These are phyloP conservation scores for Otus sunia DNA, from an alignment of 2,113 vertebrate genomes.

Conservation along the genomic window DNA sequence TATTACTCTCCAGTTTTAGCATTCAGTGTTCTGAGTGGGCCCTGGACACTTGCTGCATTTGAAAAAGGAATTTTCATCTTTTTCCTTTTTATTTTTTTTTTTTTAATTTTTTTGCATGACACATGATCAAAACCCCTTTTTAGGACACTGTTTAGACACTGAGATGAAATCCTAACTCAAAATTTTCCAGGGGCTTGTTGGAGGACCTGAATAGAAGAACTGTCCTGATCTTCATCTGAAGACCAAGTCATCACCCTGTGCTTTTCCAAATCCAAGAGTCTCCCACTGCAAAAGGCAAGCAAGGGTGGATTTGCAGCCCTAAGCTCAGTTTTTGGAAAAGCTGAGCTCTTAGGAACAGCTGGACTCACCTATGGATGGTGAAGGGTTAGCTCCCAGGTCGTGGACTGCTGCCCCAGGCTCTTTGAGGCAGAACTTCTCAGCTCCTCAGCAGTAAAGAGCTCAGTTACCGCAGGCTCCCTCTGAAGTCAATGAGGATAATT, in stretches of 20 bases:
- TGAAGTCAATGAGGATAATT: neutral
- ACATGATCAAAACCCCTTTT: neutral
- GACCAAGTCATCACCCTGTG: too few species aligned
- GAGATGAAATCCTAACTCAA: neutral
- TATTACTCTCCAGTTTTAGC: neutral
- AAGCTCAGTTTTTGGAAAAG: neutral
- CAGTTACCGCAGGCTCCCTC: neutral
- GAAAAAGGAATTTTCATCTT: neutral
- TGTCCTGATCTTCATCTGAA: neutral
- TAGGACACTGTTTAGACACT: neutral
- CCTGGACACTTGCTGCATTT: neutral
- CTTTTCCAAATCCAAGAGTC: neutral
- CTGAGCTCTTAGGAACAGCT: neutral
- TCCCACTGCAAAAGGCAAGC: neutral
- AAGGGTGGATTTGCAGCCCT: neutral
- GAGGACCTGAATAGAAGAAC: neutral
- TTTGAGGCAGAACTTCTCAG: neutral
- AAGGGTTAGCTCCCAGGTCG: neutral
- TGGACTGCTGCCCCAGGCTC: neutral
- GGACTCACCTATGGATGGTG: rapidly evolving
- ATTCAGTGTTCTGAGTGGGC: neutral
- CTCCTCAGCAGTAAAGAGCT: neutral
- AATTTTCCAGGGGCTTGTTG: neutral
- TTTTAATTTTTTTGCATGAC: too few species aligned
- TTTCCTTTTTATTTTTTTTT: too few species aligned